Evolutionary conservation across 2,113 vertebrate species (phyloP).

Genomic region (Falco punctatus): DNA sequence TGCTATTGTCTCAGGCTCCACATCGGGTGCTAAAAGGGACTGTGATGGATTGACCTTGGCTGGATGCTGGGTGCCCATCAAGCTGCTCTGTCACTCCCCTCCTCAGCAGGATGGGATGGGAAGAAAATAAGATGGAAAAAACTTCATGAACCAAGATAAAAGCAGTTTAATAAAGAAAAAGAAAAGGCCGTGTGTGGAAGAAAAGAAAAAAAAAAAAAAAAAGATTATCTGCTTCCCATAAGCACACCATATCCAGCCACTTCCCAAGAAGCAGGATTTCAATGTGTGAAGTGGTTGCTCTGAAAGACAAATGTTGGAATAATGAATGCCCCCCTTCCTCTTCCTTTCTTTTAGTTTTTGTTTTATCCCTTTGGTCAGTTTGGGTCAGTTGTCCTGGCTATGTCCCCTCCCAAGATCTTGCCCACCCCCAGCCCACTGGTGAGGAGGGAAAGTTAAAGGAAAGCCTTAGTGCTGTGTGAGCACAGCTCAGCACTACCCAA

Average conservation of each 20-base stretch:
- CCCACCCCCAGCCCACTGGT: no score
- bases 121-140: neutral
- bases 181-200: neutral
- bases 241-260: neutral
- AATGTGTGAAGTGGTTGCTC: neutral
- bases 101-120: accelerated
- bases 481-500: neutral
- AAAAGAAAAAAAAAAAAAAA: neutral
- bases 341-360: no score
- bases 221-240: neutral
- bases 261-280: neutral
- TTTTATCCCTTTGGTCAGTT: no score
- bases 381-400: no score
- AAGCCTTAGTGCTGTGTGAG: no score
- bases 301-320: neutral
- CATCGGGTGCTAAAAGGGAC: neutral
- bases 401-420: no score
- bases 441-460: no score
- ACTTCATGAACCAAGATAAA: neutral
- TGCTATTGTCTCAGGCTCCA: neutral
- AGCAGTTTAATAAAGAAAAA: neutral
- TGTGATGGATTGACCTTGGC: neutral
- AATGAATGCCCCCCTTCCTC: no score
- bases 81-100: neutral
- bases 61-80: neutral